Base-by-base conservation (phyloP, 2,113 vertebrate genomes). In the Indri indri region DNA sequence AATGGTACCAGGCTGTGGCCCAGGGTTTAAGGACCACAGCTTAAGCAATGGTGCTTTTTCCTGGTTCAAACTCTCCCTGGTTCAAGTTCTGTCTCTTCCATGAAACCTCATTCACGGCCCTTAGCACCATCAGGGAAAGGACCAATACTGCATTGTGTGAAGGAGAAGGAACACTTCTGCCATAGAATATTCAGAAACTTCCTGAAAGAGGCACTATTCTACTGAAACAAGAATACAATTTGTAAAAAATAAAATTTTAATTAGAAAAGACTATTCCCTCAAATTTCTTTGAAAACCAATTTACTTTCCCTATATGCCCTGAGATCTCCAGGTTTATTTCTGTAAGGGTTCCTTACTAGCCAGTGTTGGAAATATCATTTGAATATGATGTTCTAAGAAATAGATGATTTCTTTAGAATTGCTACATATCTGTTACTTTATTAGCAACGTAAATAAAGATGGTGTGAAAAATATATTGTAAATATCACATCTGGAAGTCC, bases 241-340 rank as follows among this genome's bases (percentile, higher is more conserved):
- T 95, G 50, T 61, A 3, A 47, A 81, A 66, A 97, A 47, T 10
- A 77, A 88, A 84, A 34, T 37, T 81, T 91, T 63, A 82, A 45
- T 77, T 70, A 45, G 81, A 79, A 86, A 96, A 79, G 30, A 20
- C 1, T 89, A 30, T 77, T 76, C 7, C 7, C 20, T 87, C 73
- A 73, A 70, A 91, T 85, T 88, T 91, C n/a, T 95, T 96, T 66
- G 12, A 6, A 47, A 92, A 65, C 6, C 45, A 73, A 63, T 70
- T 91, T 90, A 79, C 8, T 74, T 2, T 45, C 9, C 1, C 34
- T 57, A 17, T 1, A 22, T 79, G 4, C 17, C 18, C 52, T 79
- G 20, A 84, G 20, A 82, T 65, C 10, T 96, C 70, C n/a, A 92
- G 20, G 22, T 66, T 96, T 13, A 45, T 91, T 96, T 96, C 40